These are phyloP conservation scores for Cichladusa arquata DNA, from an alignment of 2,113 vertebrate genomes.

Conservation along the genomic window DNA sequence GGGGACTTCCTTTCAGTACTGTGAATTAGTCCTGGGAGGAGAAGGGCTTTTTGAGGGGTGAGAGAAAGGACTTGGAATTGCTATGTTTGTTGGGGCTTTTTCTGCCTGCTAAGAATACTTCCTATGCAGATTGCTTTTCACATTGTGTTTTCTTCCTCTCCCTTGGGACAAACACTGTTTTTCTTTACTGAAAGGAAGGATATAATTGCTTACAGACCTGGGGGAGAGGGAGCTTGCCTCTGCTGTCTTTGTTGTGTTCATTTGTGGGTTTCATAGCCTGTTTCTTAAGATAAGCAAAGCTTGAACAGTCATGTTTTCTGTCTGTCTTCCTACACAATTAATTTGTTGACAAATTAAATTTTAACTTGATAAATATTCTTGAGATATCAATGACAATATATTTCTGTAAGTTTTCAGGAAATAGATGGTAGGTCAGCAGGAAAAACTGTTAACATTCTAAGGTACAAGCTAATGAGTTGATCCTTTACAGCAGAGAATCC, in stretches of 20 bases:
- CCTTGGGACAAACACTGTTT: background rate
- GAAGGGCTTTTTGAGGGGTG: background rate
- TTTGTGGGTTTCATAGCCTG: background rate
- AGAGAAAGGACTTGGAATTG: background rate
- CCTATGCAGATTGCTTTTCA: background rate
- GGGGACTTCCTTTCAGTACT: background rate
- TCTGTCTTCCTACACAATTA: background rate
- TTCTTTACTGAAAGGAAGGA: slow-evolving; percentile 47
- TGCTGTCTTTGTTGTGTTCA: background rate
- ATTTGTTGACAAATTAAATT: background rate
- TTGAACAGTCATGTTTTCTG: background rate
- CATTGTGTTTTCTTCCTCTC: slow-evolving; percentile 30
- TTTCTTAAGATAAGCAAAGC: slow-evolving; percentile 42
- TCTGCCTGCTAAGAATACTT: background rate
- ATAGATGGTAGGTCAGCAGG: background rate
- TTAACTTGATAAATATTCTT: background rate
- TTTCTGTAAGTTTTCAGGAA: background rate
- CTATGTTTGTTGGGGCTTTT: background rate
- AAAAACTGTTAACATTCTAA: background rate
- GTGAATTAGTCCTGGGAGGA: background rate
- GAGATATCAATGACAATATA: background rate
- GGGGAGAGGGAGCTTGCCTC: background rate
- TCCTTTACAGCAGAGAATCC: background rate
- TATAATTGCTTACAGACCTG: background rate
- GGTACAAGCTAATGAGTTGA: background rate